These are phyloP conservation scores for Apoderus coryli DNA, from an alignment of 2,888 invertebrate genomes.

Conservation along the genomic window DNA sequence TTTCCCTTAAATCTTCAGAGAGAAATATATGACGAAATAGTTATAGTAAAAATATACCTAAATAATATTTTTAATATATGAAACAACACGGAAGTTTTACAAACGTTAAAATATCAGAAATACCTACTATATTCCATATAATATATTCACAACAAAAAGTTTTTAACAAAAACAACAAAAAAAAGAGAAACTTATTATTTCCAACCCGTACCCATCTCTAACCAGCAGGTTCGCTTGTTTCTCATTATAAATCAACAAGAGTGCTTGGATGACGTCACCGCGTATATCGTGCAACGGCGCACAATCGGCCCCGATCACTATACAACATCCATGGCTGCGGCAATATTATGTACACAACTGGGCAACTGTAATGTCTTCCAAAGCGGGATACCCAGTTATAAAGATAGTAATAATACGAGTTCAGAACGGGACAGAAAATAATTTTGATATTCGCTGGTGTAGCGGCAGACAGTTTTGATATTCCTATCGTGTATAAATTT, in stretches of 20 bases:
- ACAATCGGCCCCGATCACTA: constrained; percentile 19
- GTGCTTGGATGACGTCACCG: constrained; percentile 28
- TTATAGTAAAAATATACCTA: too few species aligned
- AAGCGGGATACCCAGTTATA: constrained; percentile 30
- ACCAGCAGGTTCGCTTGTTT: constrained; percentile 31
- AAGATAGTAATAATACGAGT: constrained; percentile 29
- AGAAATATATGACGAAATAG: too few species aligned
- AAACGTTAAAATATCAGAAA: too few species aligned
- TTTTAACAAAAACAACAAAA: too few species aligned
- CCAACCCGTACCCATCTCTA: constrained; percentile 22
- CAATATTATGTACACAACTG: constrained; percentile 14
- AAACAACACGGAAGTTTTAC: too few species aligned
- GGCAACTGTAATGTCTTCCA: constrained; percentile 20
- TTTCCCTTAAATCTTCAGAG: too few species aligned
- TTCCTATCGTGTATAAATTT: too few species aligned
- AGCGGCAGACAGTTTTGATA: constrained; percentile 14
- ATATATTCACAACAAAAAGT: too few species aligned
- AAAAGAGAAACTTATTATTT: too few species aligned
- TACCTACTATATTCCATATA: too few species aligned
- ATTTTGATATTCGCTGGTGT: too few species aligned
- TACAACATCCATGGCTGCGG: constrained; percentile 15
- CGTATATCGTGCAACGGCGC: constrained; percentile 25
- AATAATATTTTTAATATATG: too few species aligned
- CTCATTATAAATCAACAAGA: constrained; percentile 34
- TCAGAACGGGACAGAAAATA: constrained; percentile 27